Evolutionary conservation across 2,113 vertebrate genomes (phyloP), one percentile per base, ranked within the genome.

Genomic region (Carassius auratus): DNA sequence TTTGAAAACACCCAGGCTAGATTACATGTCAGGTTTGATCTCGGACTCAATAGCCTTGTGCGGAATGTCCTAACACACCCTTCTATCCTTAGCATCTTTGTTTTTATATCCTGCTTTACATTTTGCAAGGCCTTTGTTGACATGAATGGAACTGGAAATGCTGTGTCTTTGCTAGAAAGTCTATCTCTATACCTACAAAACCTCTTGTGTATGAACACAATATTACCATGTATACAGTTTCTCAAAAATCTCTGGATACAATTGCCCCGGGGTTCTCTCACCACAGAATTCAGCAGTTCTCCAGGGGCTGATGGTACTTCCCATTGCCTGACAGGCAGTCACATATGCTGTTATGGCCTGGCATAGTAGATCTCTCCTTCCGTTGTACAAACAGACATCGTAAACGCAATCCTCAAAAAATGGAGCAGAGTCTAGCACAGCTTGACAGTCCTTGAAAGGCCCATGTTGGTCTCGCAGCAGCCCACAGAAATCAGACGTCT

Each of bases 361-460:
- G 86, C 95, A 95, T 26, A 94, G 89, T 36, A 93, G 8, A 69
- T 91, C 87, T 48, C 86, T 88, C 8, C 89, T 90, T 57, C 92
- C 94, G 8, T 91, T 87, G 81, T 93, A 93, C 61, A 93, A 78
- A 87, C 94, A 95, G 3, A 94, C 91, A 33, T 95, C 93, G 78
- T 88, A 92, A 84, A 94, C 87, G 52, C 94, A 95, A 85, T 91
- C 90, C 14, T 95, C 81, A 85, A 93, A 93, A 87, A 83, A 88
- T 0, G 19, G 84, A 62, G 57, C 76, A 55, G 92, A 92, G 80
- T 94, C 83, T 23, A 94, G 85, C 50, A 78, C 83, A 19, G 85
- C 30, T 48, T 92, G 91, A 84, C 95, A 95, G 30, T 92, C 86
- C 3, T 86, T 89, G 91, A 95, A 94, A 0, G 93, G 92, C 19